These are phyloP conservation scores for Cacoxenus indagator DNA, from an alignment of 2,888 invertebrate genomes.

Conservation along the genomic window DNA sequence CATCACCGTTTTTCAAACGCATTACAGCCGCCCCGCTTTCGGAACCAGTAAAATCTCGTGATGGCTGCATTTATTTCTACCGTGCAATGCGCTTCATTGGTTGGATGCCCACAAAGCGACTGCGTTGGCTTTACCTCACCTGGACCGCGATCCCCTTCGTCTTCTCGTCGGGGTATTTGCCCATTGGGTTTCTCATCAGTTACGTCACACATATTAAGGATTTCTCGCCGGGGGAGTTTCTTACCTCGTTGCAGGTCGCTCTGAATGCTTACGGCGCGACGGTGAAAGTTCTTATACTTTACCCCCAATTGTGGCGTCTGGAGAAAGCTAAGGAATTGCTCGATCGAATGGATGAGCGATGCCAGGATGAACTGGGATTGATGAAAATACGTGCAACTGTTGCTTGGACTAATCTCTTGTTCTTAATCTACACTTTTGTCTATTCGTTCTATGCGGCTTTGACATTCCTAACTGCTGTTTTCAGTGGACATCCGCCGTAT, in stretches of 20 bases:
- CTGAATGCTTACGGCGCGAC: constrained; percentile 52
- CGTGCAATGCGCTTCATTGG: constrained; percentile 47
- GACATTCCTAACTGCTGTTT: constrained; percentile 45
- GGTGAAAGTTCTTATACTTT: constrained; percentile 46
- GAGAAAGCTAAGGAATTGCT: constrained; percentile 41
- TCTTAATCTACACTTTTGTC: constrained; percentile 46
- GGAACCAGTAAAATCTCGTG: constrained; percentile 33
- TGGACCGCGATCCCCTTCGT: constrained; percentile 40
- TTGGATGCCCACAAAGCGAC: constrained; percentile 41
- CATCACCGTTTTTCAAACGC: constrained; percentile 39
- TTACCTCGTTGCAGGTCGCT: constrained; percentile 55
- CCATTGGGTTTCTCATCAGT: constrained; percentile 46
- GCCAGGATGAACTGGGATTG: constrained; percentile 40
- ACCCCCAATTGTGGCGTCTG: constrained; percentile 45
- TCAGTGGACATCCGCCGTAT: constrained; percentile 51
- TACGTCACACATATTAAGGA: constrained; percentile 43
- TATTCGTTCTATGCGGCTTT: constrained; percentile 47
- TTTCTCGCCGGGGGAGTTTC: constrained; percentile 51
- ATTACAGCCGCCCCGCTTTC: constrained; percentile 42
- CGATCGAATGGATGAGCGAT: constrained; percentile 47
- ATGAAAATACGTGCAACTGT: constrained; percentile 45
- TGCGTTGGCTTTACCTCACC: constrained; percentile 40
- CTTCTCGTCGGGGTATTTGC: constrained; percentile 40
- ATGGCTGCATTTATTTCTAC: constrained; percentile 48
- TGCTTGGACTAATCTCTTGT: constrained; percentile 42